These are phyloP conservation scores for Callitettix versicolor DNA, from an alignment of 1,140 invertebrate species.

Conservation along the genomic window DNA sequence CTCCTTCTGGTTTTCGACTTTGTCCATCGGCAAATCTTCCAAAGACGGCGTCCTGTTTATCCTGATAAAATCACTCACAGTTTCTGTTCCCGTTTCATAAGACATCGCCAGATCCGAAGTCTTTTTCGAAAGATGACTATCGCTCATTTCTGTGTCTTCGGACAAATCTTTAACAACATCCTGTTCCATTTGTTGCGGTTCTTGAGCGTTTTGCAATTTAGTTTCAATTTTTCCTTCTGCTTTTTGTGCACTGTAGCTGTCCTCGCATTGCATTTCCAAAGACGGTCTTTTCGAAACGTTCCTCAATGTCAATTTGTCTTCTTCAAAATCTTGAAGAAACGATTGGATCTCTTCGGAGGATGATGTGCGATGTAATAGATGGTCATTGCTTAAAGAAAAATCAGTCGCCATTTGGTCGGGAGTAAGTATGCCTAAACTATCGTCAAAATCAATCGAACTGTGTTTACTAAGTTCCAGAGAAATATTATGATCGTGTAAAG, in stretches of 20 bases:
- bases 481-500: not conserved
- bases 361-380: not conserved
- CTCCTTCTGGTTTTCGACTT: conserved; percentile 43
- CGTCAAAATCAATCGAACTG: conserved; percentile 62
- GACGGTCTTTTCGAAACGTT: conserved; percentile 7
- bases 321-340: conserved; percentile 2
- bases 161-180: conserved; percentile 11
- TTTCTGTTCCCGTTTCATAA: conserved; percentile 10
- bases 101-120: not conserved
- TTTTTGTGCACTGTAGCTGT: not conserved
- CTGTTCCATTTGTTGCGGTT: conserved; percentile 9
- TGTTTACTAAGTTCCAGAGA: conserved; percentile 44
- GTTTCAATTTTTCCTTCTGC: conserved; percentile 5
- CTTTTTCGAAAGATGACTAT: conserved; percentile 18
- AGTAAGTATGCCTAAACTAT: conserved; percentile 72
- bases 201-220: not conserved
- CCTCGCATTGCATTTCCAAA: conserved; percentile 11
- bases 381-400: conserved; percentile 30
- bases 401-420: conserved; percentile 72
- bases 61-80: conserved; percentile 10
- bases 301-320: not conserved
- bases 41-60: conserved; percentile 67
- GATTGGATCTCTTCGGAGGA: conserved; percentile 4
- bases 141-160: conserved; percentile 17
- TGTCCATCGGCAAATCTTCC: conserved; percentile 68